Conservation (phyloP, 2,113 vertebrate species). For the Corynorhinus townsendii region DNA sequence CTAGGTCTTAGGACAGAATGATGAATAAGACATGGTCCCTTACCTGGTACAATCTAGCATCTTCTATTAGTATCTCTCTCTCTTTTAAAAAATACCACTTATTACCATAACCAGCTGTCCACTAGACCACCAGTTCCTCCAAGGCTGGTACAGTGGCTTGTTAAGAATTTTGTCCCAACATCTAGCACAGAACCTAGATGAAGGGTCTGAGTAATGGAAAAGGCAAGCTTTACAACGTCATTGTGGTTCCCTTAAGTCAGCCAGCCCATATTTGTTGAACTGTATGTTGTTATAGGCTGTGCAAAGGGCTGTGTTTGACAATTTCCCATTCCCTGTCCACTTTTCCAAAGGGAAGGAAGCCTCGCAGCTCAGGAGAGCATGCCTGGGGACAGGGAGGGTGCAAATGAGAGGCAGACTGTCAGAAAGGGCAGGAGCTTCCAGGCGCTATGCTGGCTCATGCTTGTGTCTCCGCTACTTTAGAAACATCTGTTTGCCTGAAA, state of each 20-base stretch:
- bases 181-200: neutral
- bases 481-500: conserved; percentile 65
- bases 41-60: neutral
- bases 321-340: rapidly evolving
- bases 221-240: neutral
- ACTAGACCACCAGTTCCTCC: neutral
- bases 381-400: neutral
- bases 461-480: neutral
- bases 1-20: neutral
- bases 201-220: neutral
- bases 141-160: neutral
- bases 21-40: neutral
- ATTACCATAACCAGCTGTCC: neutral
- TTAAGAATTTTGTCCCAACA: neutral
- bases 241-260: neutral
- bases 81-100: neutral
- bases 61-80: neutral
- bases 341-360: neutral
- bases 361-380: neutral
- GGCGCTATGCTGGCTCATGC: neutral
- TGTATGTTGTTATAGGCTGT: no score
- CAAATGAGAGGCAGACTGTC: neutral
- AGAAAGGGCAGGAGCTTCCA: neutral
- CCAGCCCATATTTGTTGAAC: neutral
- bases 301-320: neutral